A percentile compares a stretch with the other conserved stretches of the same genome.
phyloP scores from a whole-genome alignment of 2,797 vertebrate species.

The Acanthurus lineatus region DNA sequence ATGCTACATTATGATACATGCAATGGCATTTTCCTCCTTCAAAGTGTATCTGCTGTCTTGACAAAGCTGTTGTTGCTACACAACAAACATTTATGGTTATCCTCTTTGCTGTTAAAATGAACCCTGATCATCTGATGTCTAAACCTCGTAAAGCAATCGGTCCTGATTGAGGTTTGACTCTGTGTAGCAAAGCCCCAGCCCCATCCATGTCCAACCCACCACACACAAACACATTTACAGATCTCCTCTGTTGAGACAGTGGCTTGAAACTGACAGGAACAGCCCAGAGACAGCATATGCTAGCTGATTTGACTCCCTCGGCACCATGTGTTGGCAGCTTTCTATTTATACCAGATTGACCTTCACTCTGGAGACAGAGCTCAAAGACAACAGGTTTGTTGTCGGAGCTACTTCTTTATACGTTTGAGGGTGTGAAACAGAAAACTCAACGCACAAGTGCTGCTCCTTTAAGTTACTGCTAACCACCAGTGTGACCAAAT shows the following conservation, averaged over 20 bases:
- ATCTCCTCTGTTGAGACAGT: slow-evolving; percentile 41
- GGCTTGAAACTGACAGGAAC: slow-evolving; percentile 66
- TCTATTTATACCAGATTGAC: slow-evolving; percentile 83
- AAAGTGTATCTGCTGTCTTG: slow-evolving; percentile 8
- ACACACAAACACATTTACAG: neutral
- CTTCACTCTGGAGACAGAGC: slow-evolving; percentile 55
- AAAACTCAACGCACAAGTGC: slow-evolving; percentile 29
- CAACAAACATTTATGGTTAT: slow-evolving; percentile 25
- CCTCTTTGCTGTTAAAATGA: slow-evolving; percentile 11
- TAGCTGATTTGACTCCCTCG: slow-evolving; percentile 63
- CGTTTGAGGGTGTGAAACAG: slow-evolving; percentile 1
- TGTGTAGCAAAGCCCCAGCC: slow-evolving; percentile 9
- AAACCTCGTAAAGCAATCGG: neutral
- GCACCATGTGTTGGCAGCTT: slow-evolving; percentile 71
- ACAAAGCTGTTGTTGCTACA: slow-evolving; percentile 15
- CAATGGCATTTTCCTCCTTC: slow-evolving; percentile 7
- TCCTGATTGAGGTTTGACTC: slow-evolving; percentile 18
- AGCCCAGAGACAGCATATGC: slow-evolving; percentile 67
- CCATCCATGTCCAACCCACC: slow-evolving; percentile 6
- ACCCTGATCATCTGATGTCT: neutral
- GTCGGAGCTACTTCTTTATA: slow-evolving; percentile 21
- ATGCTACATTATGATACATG: neutral
- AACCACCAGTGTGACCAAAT: slow-evolving; percentile 62
- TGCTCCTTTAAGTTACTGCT: slow-evolving; percentile 45
- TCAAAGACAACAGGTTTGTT: slow-evolving; percentile 61